Evolutionary conservation across 2,888 invertebrate genomes (phyloP), one percentile per base, ranked within the genome.

Genomic region (Erebia ligea): DNA sequence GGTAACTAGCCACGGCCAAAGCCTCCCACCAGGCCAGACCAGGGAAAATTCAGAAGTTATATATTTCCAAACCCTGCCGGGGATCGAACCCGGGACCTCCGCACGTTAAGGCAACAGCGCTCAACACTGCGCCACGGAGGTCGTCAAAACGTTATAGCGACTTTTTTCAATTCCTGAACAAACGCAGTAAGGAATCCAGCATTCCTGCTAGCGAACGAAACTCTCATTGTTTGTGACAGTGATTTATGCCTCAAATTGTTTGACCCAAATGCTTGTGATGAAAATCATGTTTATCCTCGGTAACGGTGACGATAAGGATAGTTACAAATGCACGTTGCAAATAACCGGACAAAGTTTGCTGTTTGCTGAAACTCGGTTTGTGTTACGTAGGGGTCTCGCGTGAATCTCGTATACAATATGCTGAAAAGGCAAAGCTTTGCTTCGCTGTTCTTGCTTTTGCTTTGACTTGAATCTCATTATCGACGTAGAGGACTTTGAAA

Each of bases 291-390:
- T 86, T 85, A 84, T 84, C 84, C 84, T 83, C 84, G 86, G 84
- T 85, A 83, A 84, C 84, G 84, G 84, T 79, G 81, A 79, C 85
- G 90, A 90, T 90, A 91, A 88, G 86, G 54, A 54, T 54, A 54
- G 81, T 82, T 79, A 82, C 85, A 86, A 89, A 87, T 89, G 86
- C 83, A 85, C 82, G 82, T 80, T 87, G 86, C 88, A 89, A 90
- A 91, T 90, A 89, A 87, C 86, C 82, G 81, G 83, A 82, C 82
- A 80, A 84, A 84, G 48, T 67, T 67, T 58, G 48, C 57, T 48
- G 82, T 84, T 85, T 84, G 83, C 83, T 82, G 81, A 83, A 83
- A 84, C 80, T 71, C 77, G 78, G 65, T 66, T 56, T 66, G 17
- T 10, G 42, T 66, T 45, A 56, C 56, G 42, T 42, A 65, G 15